These are phyloP conservation scores for Malurus melanocephalus DNA, from an alignment of 2,113 vertebrate genomes.

Conservation along the genomic window DNA sequence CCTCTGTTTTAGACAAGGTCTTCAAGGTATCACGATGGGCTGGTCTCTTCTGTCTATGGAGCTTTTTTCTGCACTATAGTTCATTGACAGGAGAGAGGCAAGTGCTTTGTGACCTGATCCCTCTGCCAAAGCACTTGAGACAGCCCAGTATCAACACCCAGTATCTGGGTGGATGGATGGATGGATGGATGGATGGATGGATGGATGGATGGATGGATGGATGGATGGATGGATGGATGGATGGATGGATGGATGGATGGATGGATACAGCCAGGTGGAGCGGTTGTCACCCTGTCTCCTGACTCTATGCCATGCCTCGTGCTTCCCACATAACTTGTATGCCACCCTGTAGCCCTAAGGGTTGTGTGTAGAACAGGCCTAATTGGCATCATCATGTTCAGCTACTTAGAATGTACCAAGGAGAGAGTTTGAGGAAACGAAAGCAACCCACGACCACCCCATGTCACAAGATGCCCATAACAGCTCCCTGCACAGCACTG, in stretches of 20 bases:
- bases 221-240: not conserved
- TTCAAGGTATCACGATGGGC: not conserved
- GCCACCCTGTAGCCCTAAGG: not conserved
- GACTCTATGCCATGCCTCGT: not conserved
- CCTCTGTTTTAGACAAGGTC: no score
- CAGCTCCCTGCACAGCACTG: not conserved
- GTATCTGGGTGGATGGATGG: not conserved
- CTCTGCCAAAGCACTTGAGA: not conserved
- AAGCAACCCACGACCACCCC: not conserved
- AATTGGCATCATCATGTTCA: not conserved
- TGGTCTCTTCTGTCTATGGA: not conserved
- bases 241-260: not conserved
- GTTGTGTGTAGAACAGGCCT: not conserved
- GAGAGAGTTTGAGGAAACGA: not conserved
- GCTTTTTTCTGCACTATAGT: not conserved
- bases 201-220: not conserved
- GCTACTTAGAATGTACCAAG: not conserved
- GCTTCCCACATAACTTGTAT: not conserved
- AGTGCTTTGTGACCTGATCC: not conserved
- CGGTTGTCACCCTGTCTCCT: not conserved
- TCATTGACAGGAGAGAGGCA: not conserved
- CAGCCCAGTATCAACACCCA: not conserved
- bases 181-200: not conserved
- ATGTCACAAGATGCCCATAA: accelerated
- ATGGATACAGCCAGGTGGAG: not conserved